Base-by-base conservation (phyloP, 2,113 vertebrate genomes). In the Dicentrarchus labrax region DNA sequence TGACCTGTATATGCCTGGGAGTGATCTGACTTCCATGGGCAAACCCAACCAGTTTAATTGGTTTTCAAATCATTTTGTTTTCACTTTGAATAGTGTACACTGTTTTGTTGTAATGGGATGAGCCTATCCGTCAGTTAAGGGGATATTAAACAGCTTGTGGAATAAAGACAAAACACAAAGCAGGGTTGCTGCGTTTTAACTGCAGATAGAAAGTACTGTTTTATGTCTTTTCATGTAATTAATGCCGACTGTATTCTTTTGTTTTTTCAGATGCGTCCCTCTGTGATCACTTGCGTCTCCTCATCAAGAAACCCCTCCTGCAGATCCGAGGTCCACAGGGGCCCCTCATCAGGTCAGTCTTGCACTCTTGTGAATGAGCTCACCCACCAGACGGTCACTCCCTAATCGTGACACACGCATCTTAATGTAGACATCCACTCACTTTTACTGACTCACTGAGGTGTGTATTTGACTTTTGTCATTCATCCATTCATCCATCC, bases 201-300 rank as follows among this genome's bases (percentile, higher is more conserved):
- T 17, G 9, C 36, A 47, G 16, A 59, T 69, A 15, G 2, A 51
- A 38, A 39, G 13, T 13, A 0, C 4, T 4, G 10, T 48, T 30
- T 10, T 43, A 4, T 47, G 15, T n/a, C 0, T 13, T 36, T 36
- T 10, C 2, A 21, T 66, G 21, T 64, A 41, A 73, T 56, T 59
- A 53, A 24, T 21, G 15, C 2, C 47, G 38, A 2, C 15, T 30
- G 30, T 30, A 30, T 24, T 70, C n/a, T 53, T n/a, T 13, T 57
- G 19, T 2, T n/a, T 17, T n/a, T 10, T 7, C 75, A 96, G 96
- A 89, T 96, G 77, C 95, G 96, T 21, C 96, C 96, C 8, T 95
- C 96, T 53, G 96, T 96, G 85, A 96, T 96, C 91, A 96, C 95
- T 1, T 93, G 95, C 15, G 93, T 94, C 59, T 93, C 96, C 59